Evolutionary conservation across 2,888 invertebrate species (phyloP), one percentile per base, ranked within the genome.

Genomic region (Stenchaetothrips biformis): DNA sequence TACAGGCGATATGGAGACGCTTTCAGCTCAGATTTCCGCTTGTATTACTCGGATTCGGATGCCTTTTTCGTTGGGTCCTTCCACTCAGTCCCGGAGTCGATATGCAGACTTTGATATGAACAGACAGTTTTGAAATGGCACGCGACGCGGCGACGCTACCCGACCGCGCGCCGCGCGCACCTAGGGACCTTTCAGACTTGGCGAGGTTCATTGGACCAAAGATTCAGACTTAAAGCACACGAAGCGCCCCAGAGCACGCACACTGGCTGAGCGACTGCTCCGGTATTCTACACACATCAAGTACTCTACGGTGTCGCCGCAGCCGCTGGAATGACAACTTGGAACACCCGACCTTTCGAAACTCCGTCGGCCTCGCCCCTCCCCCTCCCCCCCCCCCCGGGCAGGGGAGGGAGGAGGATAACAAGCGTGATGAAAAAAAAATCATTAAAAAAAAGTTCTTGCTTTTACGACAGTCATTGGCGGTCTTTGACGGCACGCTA

Each of bases 91-190:
- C 37, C 37, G 9, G 67, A 11, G 67, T 74, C 67, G 67, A 74
- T 74, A 74, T 74, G 67, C 21, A 74, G 67, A 25, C 59, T 59
- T 13, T 74, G 67, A 74, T 74, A 74, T 74, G 67, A 74, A 74
- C 67, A 21, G 37, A 37, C 37, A 37, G 37, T 37, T 37, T 37
- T 37, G 37, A 37, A 37, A 37, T 4, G 37, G 37, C 37, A 37
- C 37, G 4, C 37, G 37, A 37, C 37, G 37, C 4, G 37, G 37
- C 37, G 37, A 37, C 37, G 37, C 37, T 37, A 37, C 37, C 37
- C 37, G 37, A 2, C 37, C 1, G 4, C 37, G 2, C 37, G 4
- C 37, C 37, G 37, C 37, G 37, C 37, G 37, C 37, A 37, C 37
- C 37, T 2, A 37, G 37, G 37, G 37, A 37, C 37, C 67, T 74